These are phyloP conservation scores for Leucania comma DNA, from an alignment of 2,888 invertebrate species.

Conservation along the genomic window DNA sequence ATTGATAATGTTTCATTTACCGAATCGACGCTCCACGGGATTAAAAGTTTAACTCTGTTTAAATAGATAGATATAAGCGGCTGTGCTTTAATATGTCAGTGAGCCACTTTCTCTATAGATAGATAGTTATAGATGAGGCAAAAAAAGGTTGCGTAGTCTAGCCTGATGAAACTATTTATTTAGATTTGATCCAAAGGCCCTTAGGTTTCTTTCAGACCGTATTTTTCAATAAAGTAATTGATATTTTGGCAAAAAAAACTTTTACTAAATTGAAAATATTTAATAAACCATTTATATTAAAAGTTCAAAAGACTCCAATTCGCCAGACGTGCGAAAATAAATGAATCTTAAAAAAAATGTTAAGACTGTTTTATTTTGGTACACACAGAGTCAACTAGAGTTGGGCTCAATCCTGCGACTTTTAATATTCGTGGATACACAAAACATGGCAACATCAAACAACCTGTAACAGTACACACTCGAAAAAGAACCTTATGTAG, in stretches of 20 bases:
- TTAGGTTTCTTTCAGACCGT: not conserved
- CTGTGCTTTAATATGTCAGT: too few species aligned
- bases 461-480: slow-evolving; percentile 11
- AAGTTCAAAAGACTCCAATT: slow-evolving; percentile 2
- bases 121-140: too few species aligned
- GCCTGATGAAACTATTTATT: slow-evolving; percentile 2
- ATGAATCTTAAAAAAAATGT: not conserved
- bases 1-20: too few species aligned
- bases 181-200: not conserved
- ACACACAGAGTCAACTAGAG: slow-evolving; percentile 15
- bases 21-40: too few species aligned
- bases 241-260: not conserved
- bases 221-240: slow-evolving; percentile 8
- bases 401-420: slow-evolving; percentile 38
- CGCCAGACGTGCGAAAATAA: not conserved
- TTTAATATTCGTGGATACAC: slow-evolving; percentile 48
- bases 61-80: too few species aligned
- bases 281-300: not conserved
- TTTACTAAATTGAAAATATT: slow-evolving; percentile 1
- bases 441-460: slow-evolving; percentile 58
- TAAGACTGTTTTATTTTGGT: slow-evolving; percentile 2
- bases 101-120: too few species aligned
- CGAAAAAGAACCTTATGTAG: not conserved
- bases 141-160: not conserved
- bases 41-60: too few species aligned